Evolutionary conservation across 2,797 vertebrate genomes (phyloP), one percentile per base, ranked within the genome.

Genomic region (Macroramphosus scolopax): DNA sequence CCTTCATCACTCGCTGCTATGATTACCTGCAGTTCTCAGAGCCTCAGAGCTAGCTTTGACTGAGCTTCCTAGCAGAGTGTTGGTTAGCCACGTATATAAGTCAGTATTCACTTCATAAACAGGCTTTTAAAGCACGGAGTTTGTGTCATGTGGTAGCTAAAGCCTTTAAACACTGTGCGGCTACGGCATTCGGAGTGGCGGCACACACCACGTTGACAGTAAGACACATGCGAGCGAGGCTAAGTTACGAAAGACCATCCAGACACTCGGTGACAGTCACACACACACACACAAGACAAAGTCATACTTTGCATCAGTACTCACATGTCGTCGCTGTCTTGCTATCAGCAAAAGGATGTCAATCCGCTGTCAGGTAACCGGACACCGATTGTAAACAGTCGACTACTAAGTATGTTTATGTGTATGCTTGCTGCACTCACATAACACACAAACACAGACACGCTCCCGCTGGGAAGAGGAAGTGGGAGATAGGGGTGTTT

Each of bases 301-400:
- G 17, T 28, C 49, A 46, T 17, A 0, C 49, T 13, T 14, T 11
- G 37, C 46, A n/a, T 61, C 39, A 17, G 77, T 87, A 87, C 85
- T 87, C 78, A 87, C 85, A 53, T 85, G 78, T 52, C 63, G 63
- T 14, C 33, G 77, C 57, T 52, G 46, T 32, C 50, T 26, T 28
- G 63, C 58, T 49, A 29, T 54, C 69, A 36, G 55, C 47, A 29
- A 63, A n/a, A 35, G 13, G 63, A 25, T 13, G 61, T 12, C 48
- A 68, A 53, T 82, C 84, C 80, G 33, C 77, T 49, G 68, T 29
- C 42, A 43, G 38, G 66, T 69, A 75, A 80, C 75, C 58, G 69
- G 80, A 84, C 75, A 63, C 80, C 76, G 60, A 70, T 12, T 74
- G 79, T 79, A 65, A 39, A 65, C 76, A 61, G 63, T 58, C 50